Evolutionary conservation across 2,888 invertebrate genomes (phyloP).

Genomic region (Thymelicus sylvestris): DNA sequence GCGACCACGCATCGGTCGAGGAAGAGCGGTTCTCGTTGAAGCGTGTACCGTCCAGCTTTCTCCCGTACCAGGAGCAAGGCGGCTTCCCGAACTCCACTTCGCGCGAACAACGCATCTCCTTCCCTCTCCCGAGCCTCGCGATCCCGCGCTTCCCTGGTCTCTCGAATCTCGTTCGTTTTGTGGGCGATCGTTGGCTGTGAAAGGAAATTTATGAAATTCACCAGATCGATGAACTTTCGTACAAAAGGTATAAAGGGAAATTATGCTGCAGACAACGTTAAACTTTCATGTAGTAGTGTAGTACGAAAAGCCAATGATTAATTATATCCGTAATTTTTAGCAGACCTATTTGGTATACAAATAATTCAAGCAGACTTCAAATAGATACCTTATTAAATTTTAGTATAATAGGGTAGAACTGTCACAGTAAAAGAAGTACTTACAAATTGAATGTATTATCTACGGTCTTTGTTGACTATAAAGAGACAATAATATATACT

Average conservation of each 20-base stretch:
- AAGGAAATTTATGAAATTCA: neutral
- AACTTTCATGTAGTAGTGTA: too few species aligned
- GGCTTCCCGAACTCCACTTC: slow-evolving; percentile 93
- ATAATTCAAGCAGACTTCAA: too few species aligned
- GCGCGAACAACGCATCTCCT: slow-evolving; percentile 86
- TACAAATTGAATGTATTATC: too few species aligned
- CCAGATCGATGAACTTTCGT: neutral
- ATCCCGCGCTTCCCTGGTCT: slow-evolving; percentile 74
- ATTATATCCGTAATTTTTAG: too few species aligned
- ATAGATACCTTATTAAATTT: too few species aligned
- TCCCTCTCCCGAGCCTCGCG: slow-evolving; percentile 75
- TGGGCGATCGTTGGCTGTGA: slow-evolving; percentile 89
- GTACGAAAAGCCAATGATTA: too few species aligned
- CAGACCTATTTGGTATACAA: too few species aligned
- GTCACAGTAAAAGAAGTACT: too few species aligned
- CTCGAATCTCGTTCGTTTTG: slow-evolving; percentile 87
- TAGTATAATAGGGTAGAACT: too few species aligned
- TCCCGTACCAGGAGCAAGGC: slow-evolving; percentile 94
- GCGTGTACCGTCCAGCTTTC: slow-evolving; percentile 94
- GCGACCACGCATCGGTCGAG: slow-evolving; percentile 96
- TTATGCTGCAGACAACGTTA: too few species aligned
- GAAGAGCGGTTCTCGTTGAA: slow-evolving; percentile 95
- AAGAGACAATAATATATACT: too few species aligned
- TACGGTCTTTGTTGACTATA: too few species aligned
- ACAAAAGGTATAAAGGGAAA: neutral